Evolutionary conservation across 2,888 invertebrate genomes (phyloP), one percentile per base, ranked within the genome.

Genomic region (Geophilus truncorum): DNA sequence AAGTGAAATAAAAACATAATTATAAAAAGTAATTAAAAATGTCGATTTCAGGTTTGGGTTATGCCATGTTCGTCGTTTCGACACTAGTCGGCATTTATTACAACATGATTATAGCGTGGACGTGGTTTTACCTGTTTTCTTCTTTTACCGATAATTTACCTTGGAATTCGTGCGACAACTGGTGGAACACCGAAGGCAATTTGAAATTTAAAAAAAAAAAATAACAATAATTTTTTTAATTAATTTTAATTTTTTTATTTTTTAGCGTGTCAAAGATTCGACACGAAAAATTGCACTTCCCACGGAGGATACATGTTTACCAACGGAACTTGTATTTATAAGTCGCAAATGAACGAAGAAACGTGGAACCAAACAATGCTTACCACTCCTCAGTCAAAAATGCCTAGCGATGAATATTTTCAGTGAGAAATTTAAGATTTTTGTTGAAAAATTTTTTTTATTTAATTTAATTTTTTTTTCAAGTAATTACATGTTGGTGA

Each of bases 51-150:
- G 89, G 90, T 78, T 86, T 90, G 70, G 90, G 90, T 5, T 88
- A 89, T 84, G 88, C 89, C 30, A 89, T 90, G 89, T 88, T 90
- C 82, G 84, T 88, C 34, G 88, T 90, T 81, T 89, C 89, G 1
- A 86, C 86, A 70, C 84, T 89, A 81, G 87, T 89, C 45, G 87
- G 88, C 25, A 86, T 90, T 82, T 90, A 90, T 85, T 89, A 89
- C 86, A 89, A 89, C 84, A 87, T 90, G 85, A 87, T 90, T 82
- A 87, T 89, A 15, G 89, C 89, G 12, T 90, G 89, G 89, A 87
- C 89, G 1, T 84, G 90, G 51, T 89, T 88, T 85, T 90, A 89
- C 83, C 85, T 90, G 79, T 86, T 88, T 82, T 87, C 87, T 5
- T 88, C 88, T 10, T 86, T 89, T 82, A 86, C 86, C 18, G 84